Evolutionary conservation across 2,888 invertebrate genomes (phyloP).

Genomic region (Noctua pronuba): DNA sequence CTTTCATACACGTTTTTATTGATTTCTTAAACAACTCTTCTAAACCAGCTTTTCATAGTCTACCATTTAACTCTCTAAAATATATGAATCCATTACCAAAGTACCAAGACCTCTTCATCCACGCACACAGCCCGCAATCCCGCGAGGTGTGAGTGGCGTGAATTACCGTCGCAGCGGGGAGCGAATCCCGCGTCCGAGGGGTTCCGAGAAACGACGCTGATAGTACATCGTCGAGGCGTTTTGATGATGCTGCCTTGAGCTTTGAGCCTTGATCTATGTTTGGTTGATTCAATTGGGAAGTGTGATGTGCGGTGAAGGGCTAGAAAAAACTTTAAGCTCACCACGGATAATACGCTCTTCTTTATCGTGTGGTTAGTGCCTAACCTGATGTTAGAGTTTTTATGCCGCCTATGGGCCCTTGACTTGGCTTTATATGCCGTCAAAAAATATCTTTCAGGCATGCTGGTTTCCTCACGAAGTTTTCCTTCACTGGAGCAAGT

Average conservation of each 20-base stretch:
- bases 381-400: no score
- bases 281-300: conserved; percentile 29
- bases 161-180: conserved; percentile 87
- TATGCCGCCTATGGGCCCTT: no score
- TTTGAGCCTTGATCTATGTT: conserved; percentile 49
- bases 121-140: conserved; percentile 60
- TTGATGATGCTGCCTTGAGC: conserved; percentile 60
- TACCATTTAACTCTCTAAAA: neutral
- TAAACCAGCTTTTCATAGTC: neutral
- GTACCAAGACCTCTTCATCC: conserved; percentile 52
- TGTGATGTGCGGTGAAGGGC: neutral
- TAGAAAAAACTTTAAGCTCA: neutral
- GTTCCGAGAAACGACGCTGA: conserved; percentile 72
- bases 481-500: no score
- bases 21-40: neutral
- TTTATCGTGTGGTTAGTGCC: no score
- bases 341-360: no score
- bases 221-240: conserved; percentile 66
- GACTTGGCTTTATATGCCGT: no score
- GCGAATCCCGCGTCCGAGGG: conserved; percentile 65
- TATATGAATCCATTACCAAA: conserved; percentile 18
- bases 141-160: conserved; percentile 87
- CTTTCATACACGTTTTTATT: neutral
- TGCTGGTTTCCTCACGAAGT: no score
- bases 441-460: no score